Percentiles rank a stretch among this genome's conserved stretches.
Conservation (phyloP, 1,140 invertebrate species). For the Phortica variegata region DNA sequence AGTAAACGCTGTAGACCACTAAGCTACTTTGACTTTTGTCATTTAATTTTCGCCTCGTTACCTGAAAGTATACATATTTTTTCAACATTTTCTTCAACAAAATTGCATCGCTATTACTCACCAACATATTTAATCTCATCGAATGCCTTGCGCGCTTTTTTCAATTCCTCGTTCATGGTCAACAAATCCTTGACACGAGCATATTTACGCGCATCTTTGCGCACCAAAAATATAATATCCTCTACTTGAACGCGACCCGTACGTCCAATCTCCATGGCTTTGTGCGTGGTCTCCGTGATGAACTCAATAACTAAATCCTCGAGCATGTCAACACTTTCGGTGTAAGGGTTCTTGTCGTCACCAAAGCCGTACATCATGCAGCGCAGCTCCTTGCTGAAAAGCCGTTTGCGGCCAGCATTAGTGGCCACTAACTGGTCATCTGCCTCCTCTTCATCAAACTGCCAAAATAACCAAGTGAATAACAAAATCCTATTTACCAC, state of each 20-base stretch:
- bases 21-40: constrained; percentile 36
- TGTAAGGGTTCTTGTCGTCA: constrained; percentile 99
- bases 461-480: constrained; percentile 56
- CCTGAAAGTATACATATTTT: constrained; percentile 19
- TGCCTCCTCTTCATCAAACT: constrained; percentile 66
- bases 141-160: constrained; percentile 98
- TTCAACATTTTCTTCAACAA: neutral
- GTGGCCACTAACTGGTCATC: constrained; percentile 66
- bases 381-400: constrained; percentile 88
- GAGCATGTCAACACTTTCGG: constrained; percentile 95
- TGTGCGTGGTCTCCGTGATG: constrained; percentile 91
- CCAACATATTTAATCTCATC: constrained; percentile 96
- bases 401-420: constrained; percentile 73
- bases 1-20: too few species aligned
- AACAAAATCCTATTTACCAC: constrained; percentile 1
- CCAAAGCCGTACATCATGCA: constrained; percentile 99
- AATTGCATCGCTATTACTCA: constrained; percentile 16
- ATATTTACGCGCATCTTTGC: constrained; percentile 95
- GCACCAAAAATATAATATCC: constrained; percentile 97
- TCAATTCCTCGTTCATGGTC: constrained; percentile 98
- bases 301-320: constrained; percentile 98
- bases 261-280: constrained; percentile 96
- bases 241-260: constrained; percentile 94
- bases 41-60: constrained; percentile 53
- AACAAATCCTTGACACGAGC: constrained; percentile 96